Evolutionary conservation across 2,113 vertebrate species (phyloP), one percentile per base, ranked within the genome.

Genomic region (Addax nasomaculatus): DNA sequence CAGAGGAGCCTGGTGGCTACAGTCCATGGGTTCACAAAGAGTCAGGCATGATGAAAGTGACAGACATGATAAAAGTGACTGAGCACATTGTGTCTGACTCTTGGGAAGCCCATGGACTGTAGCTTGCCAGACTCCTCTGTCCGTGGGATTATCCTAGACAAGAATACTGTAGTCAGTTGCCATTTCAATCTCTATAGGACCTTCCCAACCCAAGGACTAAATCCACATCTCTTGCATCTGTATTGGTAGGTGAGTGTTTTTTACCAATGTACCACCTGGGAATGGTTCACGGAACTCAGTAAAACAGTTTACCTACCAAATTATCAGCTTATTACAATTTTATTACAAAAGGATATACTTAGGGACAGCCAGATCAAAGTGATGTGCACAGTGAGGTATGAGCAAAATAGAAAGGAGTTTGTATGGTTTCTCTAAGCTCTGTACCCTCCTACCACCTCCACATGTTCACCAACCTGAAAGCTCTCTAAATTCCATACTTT

Each of bases 311-410:
- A 43, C 25, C 62, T 78, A 93, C 33, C 45, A 53, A 19, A 57
- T 7, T 64, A 62, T 16, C 62, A 4, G 62, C 33, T 64, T 17
- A 64, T 25, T 67, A 21, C 10, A 27, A 47, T 45, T 47, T 47
- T 80, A 19, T 19, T 49, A 19, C 29, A 6, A 33, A 43, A 95
- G 33, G 45, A 45, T 45, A 7, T 15, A 36, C 29, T 4, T 64
- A 36, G 10, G 1, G 30, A 19, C 29, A 33, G 14, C 6, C 60
- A 62, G 29, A 16, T 62, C 29, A 62, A 62, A 62, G 60, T 16
- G 29, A 62, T 62, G 60, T 6, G 33, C 33, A 62, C 1, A 0
- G 60, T 0, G 1, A 62, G 29, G 1, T 62, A 62, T 62, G 14
- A 62, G 60, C 60, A 62, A 62, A 62, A 16, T 3, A 62, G 29